Evolutionary conservation across 2,888 invertebrate genomes (phyloP).

Genomic region (Leptinotarsa peninsularis): DNA sequence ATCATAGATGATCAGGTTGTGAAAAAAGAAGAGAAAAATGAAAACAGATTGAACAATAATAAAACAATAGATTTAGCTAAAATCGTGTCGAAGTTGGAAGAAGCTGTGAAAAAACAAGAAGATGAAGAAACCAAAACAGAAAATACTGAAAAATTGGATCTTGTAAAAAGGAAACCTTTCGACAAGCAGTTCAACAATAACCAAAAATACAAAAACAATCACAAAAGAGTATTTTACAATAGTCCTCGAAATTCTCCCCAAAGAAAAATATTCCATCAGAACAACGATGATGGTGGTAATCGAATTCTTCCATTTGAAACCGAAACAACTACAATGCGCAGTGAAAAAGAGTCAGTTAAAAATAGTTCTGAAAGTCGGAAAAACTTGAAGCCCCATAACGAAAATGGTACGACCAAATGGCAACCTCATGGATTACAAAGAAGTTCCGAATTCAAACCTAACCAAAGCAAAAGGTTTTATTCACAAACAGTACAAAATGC

Average conservation of each 20-base stretch:
- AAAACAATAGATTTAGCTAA: slow-evolving; percentile 63
- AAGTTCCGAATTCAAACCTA: slow-evolving; percentile 28
- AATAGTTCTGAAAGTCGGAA: slow-evolving; percentile 44
- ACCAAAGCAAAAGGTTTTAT: slow-evolving; percentile 27
- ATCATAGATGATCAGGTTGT: slow-evolving; percentile 38
- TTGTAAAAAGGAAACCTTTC: slow-evolving; percentile 36
- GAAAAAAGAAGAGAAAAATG: slow-evolving; percentile 38
- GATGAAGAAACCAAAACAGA: slow-evolving; percentile 37
- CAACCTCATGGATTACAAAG: slow-evolving; percentile 34
- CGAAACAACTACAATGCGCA: slow-evolving; percentile 4
- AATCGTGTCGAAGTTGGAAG: slow-evolving; percentile 65
- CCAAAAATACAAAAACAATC: slow-evolving; percentile 45
- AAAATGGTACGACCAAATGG: slow-evolving; percentile 41
- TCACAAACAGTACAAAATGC: slow-evolving; percentile 5
- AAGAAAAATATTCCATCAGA: slow-evolving; percentile 34
- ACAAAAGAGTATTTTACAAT: slow-evolving; percentile 47
- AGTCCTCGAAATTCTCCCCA: slow-evolving; percentile 45
- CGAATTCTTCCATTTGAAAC: slow-evolving; percentile 7
- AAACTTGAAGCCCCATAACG: slow-evolving; percentile 45
- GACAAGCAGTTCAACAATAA: slow-evolving; percentile 40
- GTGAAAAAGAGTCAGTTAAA: slow-evolving; percentile 26
- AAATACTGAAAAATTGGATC: slow-evolving; percentile 22
- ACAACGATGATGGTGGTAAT: not conserved
- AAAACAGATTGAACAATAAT: slow-evolving; percentile 41
- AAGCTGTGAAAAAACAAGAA: slow-evolving; percentile 62